phyloP scores from a whole-genome alignment of 1,140 invertebrate species.

The Argopecten irradians region DNA sequence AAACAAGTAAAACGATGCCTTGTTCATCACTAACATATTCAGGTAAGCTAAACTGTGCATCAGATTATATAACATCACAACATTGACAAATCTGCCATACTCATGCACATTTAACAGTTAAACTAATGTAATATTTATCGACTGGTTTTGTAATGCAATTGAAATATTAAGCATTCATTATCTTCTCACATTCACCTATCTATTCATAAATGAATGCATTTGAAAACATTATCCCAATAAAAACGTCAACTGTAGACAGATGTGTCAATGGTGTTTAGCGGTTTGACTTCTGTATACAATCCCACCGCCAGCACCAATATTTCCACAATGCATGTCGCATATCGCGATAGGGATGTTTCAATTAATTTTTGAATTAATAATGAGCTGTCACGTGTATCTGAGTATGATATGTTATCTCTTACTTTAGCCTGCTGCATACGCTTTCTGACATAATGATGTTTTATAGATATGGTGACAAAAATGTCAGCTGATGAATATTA shows the following conservation, averaged over 20 bases:
- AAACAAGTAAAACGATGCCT: neutral
- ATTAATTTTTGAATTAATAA: conserved; percentile 10
- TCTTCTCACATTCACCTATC: neutral
- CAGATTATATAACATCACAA: neutral
- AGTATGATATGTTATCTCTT: neutral
- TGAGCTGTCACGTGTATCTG: neutral
- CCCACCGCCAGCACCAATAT: neutral
- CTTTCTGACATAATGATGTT: neutral
- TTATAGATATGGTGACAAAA: neutral
- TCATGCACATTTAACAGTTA: neutral
- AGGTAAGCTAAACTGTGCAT: neutral
- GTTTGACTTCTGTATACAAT: neutral
- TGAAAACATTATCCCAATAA: conserved; percentile 18
- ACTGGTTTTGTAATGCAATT: neutral
- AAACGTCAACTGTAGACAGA: conserved; percentile 7
- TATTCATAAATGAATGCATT: neutral
- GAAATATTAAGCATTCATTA: conserved; percentile 23
- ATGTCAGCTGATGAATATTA: neutral
- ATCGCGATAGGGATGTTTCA: neutral
- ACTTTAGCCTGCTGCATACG: neutral
- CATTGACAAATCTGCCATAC: neutral
- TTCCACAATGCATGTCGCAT: neutral
- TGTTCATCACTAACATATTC: neutral
- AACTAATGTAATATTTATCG: neutral
- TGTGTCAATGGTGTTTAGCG: neutral